These are phyloP conservation scores for Nilaparvata lugens DNA, from an alignment of 1,140 invertebrate genomes.

Conservation along the genomic window DNA sequence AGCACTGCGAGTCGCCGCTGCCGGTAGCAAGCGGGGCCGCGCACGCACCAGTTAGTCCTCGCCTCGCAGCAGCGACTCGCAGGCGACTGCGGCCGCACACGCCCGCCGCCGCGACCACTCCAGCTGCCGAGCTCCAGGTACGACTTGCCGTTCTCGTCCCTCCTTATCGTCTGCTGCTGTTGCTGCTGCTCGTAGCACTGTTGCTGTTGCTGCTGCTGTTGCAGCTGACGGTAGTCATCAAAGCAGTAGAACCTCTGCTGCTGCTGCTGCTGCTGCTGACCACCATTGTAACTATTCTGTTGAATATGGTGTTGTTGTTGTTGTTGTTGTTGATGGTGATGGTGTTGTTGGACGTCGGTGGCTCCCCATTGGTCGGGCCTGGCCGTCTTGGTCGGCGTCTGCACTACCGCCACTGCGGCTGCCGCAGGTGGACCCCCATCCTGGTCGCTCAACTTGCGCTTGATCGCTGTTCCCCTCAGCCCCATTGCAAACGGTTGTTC, in stretches of 20 bases:
- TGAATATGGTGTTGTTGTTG: conserved; percentile 25
- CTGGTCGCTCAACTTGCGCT: conserved; percentile 51
- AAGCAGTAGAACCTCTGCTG: too few relatives aligned
- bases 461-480: conserved; percentile 61
- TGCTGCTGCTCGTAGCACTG: conserved; percentile 41
- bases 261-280: too few relatives aligned
- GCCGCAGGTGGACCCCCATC: conserved; percentile 41
- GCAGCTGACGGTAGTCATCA: too few relatives aligned
- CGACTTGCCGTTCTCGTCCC: conserved; percentile 82
- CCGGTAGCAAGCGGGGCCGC: conserved; percentile 52
- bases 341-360: too few relatives aligned
- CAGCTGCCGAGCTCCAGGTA: conserved; percentile 75
- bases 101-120: conserved; percentile 32
- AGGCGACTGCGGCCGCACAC: conserved; percentile 18
- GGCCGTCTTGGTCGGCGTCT: conserved; percentile 38
- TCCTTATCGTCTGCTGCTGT: conserved; percentile 69
- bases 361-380: conserved; percentile 37
- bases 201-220: not conserved
- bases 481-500: conserved; percentile 55
- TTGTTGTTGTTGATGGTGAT: too few relatives aligned
- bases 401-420: conserved; percentile 41
- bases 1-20: conserved; percentile 79
- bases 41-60: conserved; percentile 48
- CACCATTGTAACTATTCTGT: too few relatives aligned
- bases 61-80: conserved; percentile 55